Evolutionary conservation across 2,113 vertebrate species (phyloP).

Genomic region (Pteropus alecto): DNA sequence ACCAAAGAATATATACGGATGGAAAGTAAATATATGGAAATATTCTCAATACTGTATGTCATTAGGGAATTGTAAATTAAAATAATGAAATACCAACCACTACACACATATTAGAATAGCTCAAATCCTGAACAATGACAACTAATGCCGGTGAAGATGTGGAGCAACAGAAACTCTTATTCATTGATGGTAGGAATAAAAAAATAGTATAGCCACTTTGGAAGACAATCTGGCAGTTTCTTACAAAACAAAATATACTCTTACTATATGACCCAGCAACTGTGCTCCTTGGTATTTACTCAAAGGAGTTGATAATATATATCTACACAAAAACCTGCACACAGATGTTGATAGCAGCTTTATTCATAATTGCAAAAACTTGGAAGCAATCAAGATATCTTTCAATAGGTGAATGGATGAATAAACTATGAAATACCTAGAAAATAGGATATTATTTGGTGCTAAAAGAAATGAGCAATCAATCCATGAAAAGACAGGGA

Average conservation of each 20-base stretch:
- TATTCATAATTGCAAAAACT: not conserved
- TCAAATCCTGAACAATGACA: not conserved
- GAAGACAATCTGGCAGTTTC: not conserved
- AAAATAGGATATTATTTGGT: not conserved
- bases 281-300: not conserved
- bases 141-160: not conserved
- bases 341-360: not conserved
- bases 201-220: not conserved
- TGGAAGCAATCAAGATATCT: not conserved
- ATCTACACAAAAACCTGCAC: not conserved
- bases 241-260: not conserved
- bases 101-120: not conserved
- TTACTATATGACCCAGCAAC: not conserved
- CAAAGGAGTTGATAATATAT: not conserved
- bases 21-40: not conserved
- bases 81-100: not conserved
- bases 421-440: not conserved
- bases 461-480: not conserved
- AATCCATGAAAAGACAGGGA: not conserved
- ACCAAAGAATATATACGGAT: not conserved
- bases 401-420: not conserved
- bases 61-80: not conserved
- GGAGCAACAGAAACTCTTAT: not conserved
- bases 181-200: not conserved
- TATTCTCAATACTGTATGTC: not conserved